phyloP scores from a whole-genome alignment of 1,140 invertebrate genomes.

The Bombyx mandarina region DNA sequence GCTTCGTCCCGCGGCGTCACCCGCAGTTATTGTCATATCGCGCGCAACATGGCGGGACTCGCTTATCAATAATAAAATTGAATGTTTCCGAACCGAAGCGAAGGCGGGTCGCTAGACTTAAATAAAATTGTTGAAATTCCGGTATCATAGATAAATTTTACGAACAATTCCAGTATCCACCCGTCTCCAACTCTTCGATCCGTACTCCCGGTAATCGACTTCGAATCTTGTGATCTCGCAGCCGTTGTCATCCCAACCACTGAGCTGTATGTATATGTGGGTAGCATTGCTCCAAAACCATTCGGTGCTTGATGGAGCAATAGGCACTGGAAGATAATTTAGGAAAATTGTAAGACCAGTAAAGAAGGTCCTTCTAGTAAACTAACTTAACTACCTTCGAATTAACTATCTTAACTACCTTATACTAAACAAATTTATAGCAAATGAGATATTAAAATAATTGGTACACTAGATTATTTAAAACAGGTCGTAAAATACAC shows the following conservation, averaged over 20 bases:
- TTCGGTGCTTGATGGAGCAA: slow-evolving; percentile 54
- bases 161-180: slow-evolving; percentile 51
- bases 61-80: too few species aligned
- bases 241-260: slow-evolving; percentile 63
- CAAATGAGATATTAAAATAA: background rate
- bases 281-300: slow-evolving; percentile 67
- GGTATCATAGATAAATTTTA: slow-evolving; percentile 3
- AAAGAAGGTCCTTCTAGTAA: too few species aligned
- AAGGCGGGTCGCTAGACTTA: too few species aligned
- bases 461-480: background rate
- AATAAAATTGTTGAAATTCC: too few species aligned
- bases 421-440: background rate
- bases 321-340: slow-evolving; percentile 43
- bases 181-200: slow-evolving; percentile 47
- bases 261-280: slow-evolving; percentile 58
- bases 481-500: background rate
- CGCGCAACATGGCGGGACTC: too few species aligned
- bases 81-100: too few species aligned
- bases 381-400: background rate
- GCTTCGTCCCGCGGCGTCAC: too few species aligned
- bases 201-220: slow-evolving; percentile 56
- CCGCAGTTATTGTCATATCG: too few species aligned
- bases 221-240: slow-evolving; percentile 59
- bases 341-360: too few species aligned
- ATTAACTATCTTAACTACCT: background rate